Conservation (phyloP, 2,797 vertebrate genomes). For the Knipowitschia caucasica region DNA sequence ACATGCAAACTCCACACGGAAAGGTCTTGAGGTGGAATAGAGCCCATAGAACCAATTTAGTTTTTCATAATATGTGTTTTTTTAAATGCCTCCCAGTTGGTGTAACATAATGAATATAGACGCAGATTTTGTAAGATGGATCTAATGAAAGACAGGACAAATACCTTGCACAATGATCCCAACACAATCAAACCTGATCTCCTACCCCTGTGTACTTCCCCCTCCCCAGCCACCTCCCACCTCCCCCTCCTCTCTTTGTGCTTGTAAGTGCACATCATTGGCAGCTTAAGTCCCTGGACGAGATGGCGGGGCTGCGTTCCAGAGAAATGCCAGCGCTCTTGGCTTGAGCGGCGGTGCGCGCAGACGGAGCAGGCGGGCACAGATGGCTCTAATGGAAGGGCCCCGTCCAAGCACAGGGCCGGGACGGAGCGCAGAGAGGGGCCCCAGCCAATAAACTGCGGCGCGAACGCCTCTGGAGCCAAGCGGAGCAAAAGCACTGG, state of each 20-base stretch:
- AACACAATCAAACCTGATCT: too few relatives aligned
- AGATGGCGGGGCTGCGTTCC: conserved; percentile 76
- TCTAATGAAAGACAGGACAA: too few relatives aligned
- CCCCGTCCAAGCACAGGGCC: conserved; percentile 94
- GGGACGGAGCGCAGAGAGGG: conserved; percentile 83
- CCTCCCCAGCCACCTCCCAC: conserved; percentile 21
- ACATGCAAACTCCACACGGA: too few relatives aligned
- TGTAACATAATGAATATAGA: too few relatives aligned
- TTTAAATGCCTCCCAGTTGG: too few relatives aligned
- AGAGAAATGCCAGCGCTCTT: conserved; percentile 97
- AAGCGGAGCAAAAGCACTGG: neutral
- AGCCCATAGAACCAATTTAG: too few relatives aligned
- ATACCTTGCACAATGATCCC: too few relatives aligned
- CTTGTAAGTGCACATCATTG: conserved; percentile 79
- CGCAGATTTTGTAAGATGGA: too few relatives aligned
- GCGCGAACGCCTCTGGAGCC: conserved; percentile 67
- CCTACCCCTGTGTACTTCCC: too few relatives aligned
- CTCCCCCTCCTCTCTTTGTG: conserved; percentile 55
- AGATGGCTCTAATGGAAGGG: conserved; percentile 99
- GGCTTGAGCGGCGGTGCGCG: conserved; percentile 82
- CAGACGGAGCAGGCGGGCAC: conserved; percentile 96
- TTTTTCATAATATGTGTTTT: too few relatives aligned
- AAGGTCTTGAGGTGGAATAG: too few relatives aligned
- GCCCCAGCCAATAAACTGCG: conserved; percentile 92
- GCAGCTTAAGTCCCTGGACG: conserved; percentile 73